Evolutionary conservation across 2,888 invertebrate species (phyloP).

Genomic region (Campoletis raptor): DNA sequence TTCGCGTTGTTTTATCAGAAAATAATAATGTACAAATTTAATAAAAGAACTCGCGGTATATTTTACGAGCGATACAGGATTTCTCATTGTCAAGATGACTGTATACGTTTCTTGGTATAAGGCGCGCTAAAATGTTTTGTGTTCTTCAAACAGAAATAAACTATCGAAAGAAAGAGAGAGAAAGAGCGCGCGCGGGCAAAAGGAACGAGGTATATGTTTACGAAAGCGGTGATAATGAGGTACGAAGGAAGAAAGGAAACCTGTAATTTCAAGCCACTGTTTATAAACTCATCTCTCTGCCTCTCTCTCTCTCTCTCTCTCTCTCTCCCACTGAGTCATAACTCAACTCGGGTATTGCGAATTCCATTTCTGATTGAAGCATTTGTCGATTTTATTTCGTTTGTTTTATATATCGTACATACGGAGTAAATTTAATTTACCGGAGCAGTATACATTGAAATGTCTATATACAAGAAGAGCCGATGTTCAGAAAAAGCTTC

Average conservation of each 20-base stretch:
- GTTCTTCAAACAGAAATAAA: background rate
- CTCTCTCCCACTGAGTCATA: background rate
- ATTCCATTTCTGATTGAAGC: constrained; percentile 4
- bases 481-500: constrained; percentile 22
- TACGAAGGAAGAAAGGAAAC: constrained; percentile 36
- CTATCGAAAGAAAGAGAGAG: background rate
- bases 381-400: constrained; percentile 10
- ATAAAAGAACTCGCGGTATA: background rate
- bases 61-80: background rate
- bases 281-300: constrained; percentile 58
- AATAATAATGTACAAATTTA: constrained; percentile 15
- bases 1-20: constrained; percentile 13
- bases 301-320: constrained; percentile 34
- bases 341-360: background rate
- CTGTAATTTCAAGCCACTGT: constrained; percentile 43
- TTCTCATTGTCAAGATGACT: background rate
- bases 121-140: constrained; percentile 12
- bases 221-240: constrained; percentile 13
- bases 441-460: background rate
- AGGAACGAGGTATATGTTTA: background rate
- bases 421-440: constrained; percentile 39
- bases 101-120: constrained; percentile 10
- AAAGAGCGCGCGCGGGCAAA: background rate
- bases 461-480: background rate
- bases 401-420: constrained; percentile 22